Conservation (phyloP, 2,888 invertebrate species). For the Tenthredo distinguenda region DNA sequence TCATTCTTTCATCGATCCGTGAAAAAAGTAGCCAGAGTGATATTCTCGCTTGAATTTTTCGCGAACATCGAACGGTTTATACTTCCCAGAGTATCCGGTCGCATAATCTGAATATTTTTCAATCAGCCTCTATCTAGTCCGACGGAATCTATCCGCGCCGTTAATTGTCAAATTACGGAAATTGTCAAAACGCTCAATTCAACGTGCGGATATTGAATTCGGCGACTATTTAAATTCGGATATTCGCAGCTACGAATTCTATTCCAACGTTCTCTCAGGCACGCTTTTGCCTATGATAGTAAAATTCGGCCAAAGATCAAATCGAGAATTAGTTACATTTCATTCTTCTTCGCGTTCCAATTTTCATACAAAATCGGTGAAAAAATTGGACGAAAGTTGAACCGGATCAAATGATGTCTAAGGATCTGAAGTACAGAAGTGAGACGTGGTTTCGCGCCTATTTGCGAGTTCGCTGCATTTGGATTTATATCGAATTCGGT, state of each 20-base stretch:
- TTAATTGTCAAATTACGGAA: conserved; percentile 8
- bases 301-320: not conserved
- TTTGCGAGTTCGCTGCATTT: no score
- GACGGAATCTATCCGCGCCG: not conserved
- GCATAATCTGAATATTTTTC: conserved; percentile 9
- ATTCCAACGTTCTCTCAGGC: not conserved
- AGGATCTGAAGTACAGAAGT: not conserved
- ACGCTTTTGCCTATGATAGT: not conserved
- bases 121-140: not conserved
- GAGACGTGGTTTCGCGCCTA: no score
- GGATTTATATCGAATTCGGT: not conserved
- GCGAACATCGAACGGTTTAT: not conserved
- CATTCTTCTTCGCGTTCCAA: not conserved
- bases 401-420: not conserved
- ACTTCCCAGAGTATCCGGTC: not conserved
- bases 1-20: not conserved
- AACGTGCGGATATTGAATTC: conserved; percentile 5
- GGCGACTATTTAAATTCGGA: conserved; percentile 5
- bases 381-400: not conserved
- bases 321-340: not conserved
- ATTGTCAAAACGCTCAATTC: conserved; percentile 4
- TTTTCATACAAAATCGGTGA: not conserved
- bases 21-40: not conserved
- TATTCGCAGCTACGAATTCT: not conserved
- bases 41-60: not conserved